Conservation (phyloP, 2,797 vertebrate genomes). For the Poecilia gillii region DNA sequence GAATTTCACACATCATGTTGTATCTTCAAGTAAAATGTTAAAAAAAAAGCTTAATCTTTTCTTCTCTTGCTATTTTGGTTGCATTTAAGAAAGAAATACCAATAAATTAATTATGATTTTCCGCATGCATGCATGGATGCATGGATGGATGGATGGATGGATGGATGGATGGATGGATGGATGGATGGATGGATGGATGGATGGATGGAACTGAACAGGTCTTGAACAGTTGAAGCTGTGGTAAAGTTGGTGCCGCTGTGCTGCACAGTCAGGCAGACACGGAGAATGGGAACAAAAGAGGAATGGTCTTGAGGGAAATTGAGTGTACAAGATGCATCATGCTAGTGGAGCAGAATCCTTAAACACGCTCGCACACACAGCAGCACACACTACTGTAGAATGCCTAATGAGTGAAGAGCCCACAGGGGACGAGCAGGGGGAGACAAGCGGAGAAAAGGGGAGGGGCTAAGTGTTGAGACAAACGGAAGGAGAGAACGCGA, state of each 20-base stretch:
- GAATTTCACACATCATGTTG: background rate
- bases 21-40: background rate
- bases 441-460: constrained; percentile 41
- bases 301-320: constrained; percentile 68
- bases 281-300: constrained; percentile 54
- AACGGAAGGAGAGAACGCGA: constrained; percentile 34
- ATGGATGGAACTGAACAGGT: constrained; percentile 27
- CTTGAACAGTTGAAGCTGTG: constrained; percentile 46
- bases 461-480: constrained; percentile 30
- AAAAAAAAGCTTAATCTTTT: background rate
- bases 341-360: constrained; percentile 73
- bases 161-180: background rate
- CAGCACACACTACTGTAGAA: constrained; percentile 60
- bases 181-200: background rate
- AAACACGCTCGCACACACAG: constrained; percentile 47
- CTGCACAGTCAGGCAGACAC: constrained; percentile 35
- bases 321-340: constrained; percentile 73
- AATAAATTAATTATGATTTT: background rate
- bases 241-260: constrained; percentile 52
- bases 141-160: constrained; percentile 6
- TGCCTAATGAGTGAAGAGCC: constrained; percentile 72
- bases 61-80: background rate
- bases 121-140: no score
- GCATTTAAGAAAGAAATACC: background rate
- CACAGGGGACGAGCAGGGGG: constrained; percentile 53